These are phyloP conservation scores for Caenorhabditis sp. DNA, from an alignment of 2,888 invertebrate genomes.

Conservation along the genomic window DNA sequence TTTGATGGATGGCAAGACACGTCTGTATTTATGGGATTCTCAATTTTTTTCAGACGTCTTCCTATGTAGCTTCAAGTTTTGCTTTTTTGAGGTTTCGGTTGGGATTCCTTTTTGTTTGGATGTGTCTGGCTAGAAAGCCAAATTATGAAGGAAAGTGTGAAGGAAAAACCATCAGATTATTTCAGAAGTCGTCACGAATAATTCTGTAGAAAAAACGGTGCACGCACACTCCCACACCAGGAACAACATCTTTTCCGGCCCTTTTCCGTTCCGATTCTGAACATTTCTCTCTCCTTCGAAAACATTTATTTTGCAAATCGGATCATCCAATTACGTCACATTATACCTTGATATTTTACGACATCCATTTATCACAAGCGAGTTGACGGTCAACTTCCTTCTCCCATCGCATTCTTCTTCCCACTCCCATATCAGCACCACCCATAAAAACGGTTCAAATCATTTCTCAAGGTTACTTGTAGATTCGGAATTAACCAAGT, in stretches of 20 bases:
- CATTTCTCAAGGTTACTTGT: constrained; percentile 53
- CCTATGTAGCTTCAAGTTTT: constrained; percentile 21
- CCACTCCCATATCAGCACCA: constrained; percentile 48
- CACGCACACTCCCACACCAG: too few species aligned
- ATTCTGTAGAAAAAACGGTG: too few species aligned
- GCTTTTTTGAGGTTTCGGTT: background rate
- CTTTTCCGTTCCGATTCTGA: background rate
- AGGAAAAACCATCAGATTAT: background rate
- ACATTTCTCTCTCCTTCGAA: background rate
- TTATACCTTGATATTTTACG: constrained; percentile 49
- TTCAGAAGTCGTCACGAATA: too few species aligned
- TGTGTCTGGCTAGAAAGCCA: too few species aligned
- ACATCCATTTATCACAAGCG: constrained; percentile 20
- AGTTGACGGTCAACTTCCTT: constrained; percentile 38
- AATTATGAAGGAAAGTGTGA: too few species aligned
- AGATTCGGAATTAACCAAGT: constrained; percentile 44
- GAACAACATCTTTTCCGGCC: background rate
- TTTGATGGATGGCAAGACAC: constrained; percentile 28
- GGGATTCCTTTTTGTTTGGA: background rate
- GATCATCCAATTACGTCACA: constrained; percentile 54
- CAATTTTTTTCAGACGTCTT: constrained; percentile 9
- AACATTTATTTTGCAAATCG: constrained; percentile 35
- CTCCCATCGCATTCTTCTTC: constrained; percentile 15
- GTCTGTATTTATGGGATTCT: constrained; percentile 21
- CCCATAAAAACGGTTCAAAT: constrained; percentile 37